Base-by-base conservation (phyloP, 2,113 vertebrate genomes). In the Lycaon pictus region DNA sequence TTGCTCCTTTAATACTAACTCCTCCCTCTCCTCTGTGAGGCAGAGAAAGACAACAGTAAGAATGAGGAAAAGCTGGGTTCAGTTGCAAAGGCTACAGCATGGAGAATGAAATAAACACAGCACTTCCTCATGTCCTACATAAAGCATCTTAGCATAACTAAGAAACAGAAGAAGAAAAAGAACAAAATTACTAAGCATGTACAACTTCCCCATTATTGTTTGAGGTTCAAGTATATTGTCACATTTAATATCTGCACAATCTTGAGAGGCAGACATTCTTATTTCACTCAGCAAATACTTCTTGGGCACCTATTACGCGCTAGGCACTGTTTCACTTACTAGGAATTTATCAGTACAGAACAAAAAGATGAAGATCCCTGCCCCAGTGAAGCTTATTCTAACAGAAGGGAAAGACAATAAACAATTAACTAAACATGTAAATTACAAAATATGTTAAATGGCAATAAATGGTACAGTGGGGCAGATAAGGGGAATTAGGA, bases 381-480 rank as follows among this genome's bases (percentile, higher is more conserved):
- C 35, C 25, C 4, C 58, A 5, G 12, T 67, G 32, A 63, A 91
- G 20, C 22, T 93, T 76, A 96, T 58, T 74, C 48, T 87, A 87
- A 91, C 10, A 86, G 86, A 83, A n/a, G 35, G 19, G 23, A 48
- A 35, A 89, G 27, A 85, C 11, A 79, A 67, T 19, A 56, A 74
- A 62, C 37, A 88, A 72, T 27, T 51, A 93, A 86, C 17, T 56
- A 6, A 71, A 90, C 13, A 97, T 4, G 5, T 80, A 58, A 93
- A 92, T 63, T 85, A 90, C 72, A 22, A 92, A 72, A 62, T 77
- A 81, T 35, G 25, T 63, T 77, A 88, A 96, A 83, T n/a, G 55
- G 20, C 25, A 92, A 88, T 51, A 82, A 96, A 83, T 27, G 25
- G 15, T 88, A 92, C 4, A 69, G 43, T n/a, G n/a, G n/a, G 76